Evolutionary conservation across 2,797 vertebrate species (phyloP).

Genomic region (Cynopterus sphinx): DNA sequence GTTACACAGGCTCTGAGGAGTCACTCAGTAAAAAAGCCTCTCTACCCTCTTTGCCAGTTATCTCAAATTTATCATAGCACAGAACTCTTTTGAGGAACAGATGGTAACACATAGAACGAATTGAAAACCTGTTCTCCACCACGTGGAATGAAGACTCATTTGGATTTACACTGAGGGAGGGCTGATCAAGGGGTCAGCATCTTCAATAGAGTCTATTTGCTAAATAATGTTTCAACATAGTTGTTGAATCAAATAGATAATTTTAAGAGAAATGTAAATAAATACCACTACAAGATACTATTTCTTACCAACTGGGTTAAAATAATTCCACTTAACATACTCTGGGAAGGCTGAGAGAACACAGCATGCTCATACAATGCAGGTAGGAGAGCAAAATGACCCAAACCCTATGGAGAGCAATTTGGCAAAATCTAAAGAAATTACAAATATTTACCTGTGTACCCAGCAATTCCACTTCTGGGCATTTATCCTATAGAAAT

Average conservation of each 20-base stretch:
- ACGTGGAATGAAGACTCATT: background rate
- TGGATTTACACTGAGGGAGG: background rate
- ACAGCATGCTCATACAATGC: background rate
- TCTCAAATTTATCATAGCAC: background rate
- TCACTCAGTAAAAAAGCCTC: background rate
- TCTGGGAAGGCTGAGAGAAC: background rate
- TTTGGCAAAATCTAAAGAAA: constrained; percentile 7
- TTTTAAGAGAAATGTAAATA: constrained; percentile 22
- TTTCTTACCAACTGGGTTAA: background rate
- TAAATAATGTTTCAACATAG: background rate
- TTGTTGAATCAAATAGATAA: background rate
- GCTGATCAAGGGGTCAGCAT: background rate
- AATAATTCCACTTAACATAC: background rate
- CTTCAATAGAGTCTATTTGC: background rate
- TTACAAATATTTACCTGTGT: background rate
- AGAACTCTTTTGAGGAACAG: background rate
- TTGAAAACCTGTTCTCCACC: background rate
- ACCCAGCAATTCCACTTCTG: background rate
- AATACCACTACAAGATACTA: background rate
- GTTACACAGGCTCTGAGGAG: background rate
- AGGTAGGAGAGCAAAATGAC: background rate
- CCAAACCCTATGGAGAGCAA: background rate
- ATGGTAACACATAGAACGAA: background rate
- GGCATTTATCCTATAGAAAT: background rate
- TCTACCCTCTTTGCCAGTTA: background rate